Conservation (phyloP, 1,140 invertebrate genomes). For the Bombyx mori region ASM3026992v2 NC_085126.1:7042501-7043000, state of each 20-base stretch:
- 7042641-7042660: not conserved
- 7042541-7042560: no score
- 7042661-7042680: conserved; percentile 29
- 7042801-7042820: conserved; percentile 86
- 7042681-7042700: conserved; percentile 55
- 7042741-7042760: conserved; percentile 92
- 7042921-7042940: conserved; percentile 88
- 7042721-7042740: conserved; percentile 94
- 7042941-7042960: not conserved
- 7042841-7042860: conserved; percentile 86
- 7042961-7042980: no score
- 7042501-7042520: no score
- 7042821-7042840: conserved; percentile 93
- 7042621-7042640: no score
- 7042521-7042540: no score
- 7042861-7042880: conserved; percentile 83
- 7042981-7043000: no score
- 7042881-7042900: conserved; percentile 96
- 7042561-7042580: no score
- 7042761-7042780: conserved; percentile 89
- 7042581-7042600: no score
- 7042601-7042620: no score
- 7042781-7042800: conserved; percentile 94
- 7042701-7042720: conserved; percentile 91
- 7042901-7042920: conserved; percentile 93